phyloP scores from a whole-genome alignment of 1,140 invertebrate species.

The Archegozetes longisetosus region DNA sequence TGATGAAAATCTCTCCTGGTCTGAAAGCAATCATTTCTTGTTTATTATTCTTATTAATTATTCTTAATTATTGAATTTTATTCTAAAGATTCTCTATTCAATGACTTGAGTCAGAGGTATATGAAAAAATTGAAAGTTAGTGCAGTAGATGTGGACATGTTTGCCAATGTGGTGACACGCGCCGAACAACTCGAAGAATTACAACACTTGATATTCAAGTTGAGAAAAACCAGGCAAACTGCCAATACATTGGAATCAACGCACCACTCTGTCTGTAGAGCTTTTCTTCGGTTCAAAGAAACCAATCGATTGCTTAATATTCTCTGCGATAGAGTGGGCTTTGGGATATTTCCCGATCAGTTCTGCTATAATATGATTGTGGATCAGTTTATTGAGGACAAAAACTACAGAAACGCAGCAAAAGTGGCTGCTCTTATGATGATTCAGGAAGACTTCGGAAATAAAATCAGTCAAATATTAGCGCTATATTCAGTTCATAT shows the following conservation, averaged over 20 bases:
- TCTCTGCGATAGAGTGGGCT: constrained; percentile 62
- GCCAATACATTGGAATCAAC: constrained; percentile 55
- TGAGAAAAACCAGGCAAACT: constrained; percentile 49
- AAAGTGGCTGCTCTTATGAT: constrained; percentile 58
- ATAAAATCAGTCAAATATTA: constrained; percentile 50
- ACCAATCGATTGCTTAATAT: constrained; percentile 47
- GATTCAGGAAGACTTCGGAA: constrained; percentile 68
- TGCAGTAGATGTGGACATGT: constrained; percentile 16
- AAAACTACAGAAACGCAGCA: constrained; percentile 47
- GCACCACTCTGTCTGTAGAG: constrained; percentile 54
- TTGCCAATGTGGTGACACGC: constrained; percentile 16
- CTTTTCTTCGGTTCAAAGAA: constrained; percentile 41
- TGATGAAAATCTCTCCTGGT: constrained; percentile 3
- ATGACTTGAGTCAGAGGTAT: constrained; percentile 11
- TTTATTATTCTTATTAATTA: neutral
- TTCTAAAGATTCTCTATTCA: constrained; percentile 12
- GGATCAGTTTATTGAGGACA: constrained; percentile 51
- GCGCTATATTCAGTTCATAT: constrained; percentile 54
- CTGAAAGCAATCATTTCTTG: neutral
- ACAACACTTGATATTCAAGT: constrained; percentile 45
- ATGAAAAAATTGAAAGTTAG: constrained; percentile 2
- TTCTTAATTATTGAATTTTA: neutral
- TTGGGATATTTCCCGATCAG: constrained; percentile 72
- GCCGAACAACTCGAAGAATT: constrained; percentile 41
- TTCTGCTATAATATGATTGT: constrained; percentile 62